Percentiles rank a stretch among this genome's conserved stretches.
Evolutionary conservation across 2,797 vertebrate genomes (phyloP).

Genomic region (Microhierax caerulescens): DNA sequence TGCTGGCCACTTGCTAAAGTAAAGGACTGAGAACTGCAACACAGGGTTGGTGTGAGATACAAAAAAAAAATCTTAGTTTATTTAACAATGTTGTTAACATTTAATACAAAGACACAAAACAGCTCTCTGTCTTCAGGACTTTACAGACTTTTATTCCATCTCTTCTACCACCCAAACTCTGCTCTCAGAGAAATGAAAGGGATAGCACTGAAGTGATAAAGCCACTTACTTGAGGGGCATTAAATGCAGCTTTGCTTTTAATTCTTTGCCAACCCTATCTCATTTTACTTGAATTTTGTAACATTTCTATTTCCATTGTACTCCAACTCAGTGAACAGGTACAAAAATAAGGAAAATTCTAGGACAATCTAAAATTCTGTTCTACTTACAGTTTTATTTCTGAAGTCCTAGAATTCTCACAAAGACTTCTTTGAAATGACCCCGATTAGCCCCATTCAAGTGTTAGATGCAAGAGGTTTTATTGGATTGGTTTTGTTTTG

Average conservation of each 20-base stretch:
- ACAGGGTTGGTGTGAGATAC: conserved; percentile 50
- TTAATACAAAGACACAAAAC: conserved; percentile 71
- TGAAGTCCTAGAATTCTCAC: conserved; percentile 12
- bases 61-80: conserved; percentile 75
- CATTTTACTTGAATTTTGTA: not conserved
- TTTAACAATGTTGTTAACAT: conserved; percentile 68
- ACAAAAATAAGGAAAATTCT: conserved; percentile 36
- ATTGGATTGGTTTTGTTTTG: not conserved
- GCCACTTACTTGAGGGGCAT: not conserved
- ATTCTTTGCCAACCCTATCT: not conserved
- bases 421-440: conserved; percentile 14
- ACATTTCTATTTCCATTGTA: not conserved
- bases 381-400: not conserved
- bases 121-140: conserved; percentile 12
- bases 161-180: not conserved
- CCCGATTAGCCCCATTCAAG: conserved; percentile 29
- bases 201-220: not conserved
- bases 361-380: conserved; percentile 34
- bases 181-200: not conserved
- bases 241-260: not conserved
- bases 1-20: not conserved
- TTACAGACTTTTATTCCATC: not conserved
- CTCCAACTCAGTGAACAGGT: not conserved
- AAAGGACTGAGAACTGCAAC: not conserved
- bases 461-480: conserved; percentile 38